Evolutionary conservation across 1,140 invertebrate species (phyloP).

Genomic region (Drosophila ohnishii): DNA sequence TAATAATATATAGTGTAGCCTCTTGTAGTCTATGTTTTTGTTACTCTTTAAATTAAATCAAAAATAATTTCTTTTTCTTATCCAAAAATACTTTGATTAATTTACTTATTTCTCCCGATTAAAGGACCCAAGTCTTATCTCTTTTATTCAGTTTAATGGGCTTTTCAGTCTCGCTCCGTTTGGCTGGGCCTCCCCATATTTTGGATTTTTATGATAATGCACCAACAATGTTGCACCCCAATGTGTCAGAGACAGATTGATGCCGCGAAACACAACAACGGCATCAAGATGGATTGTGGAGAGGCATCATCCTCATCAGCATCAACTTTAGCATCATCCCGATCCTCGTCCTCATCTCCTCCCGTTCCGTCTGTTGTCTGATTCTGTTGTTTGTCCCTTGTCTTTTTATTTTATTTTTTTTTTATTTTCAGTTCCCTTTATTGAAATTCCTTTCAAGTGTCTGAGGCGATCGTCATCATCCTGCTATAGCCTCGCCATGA

Average conservation of each 20-base stretch:
- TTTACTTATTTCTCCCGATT: neutral
- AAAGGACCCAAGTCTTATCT: neutral
- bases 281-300: constrained; percentile 38
- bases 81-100: neutral
- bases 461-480: constrained; percentile 42
- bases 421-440: constrained; percentile 35
- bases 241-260: constrained; percentile 67
- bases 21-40: too few species aligned
- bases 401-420: constrained; percentile 15
- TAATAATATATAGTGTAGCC: too few species aligned
- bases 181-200: neutral
- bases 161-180: constrained; percentile 1
- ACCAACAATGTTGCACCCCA: constrained; percentile 68
- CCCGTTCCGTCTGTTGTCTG: constrained; percentile 15
- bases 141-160: neutral
- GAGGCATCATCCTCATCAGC: constrained; percentile 36
- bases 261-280: constrained; percentile 48
- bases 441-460: constrained; percentile 74
- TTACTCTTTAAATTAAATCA: neutral
- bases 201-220: constrained; percentile 48
- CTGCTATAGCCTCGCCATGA: constrained; percentile 27
- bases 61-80: too few species aligned
- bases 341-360: constrained; percentile 10
- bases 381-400: constrained; percentile 39
- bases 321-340: constrained; percentile 14